Base-by-base conservation (phyloP, 2,797 vertebrate genomes). In the Urosaurus nigricauda region DNA sequence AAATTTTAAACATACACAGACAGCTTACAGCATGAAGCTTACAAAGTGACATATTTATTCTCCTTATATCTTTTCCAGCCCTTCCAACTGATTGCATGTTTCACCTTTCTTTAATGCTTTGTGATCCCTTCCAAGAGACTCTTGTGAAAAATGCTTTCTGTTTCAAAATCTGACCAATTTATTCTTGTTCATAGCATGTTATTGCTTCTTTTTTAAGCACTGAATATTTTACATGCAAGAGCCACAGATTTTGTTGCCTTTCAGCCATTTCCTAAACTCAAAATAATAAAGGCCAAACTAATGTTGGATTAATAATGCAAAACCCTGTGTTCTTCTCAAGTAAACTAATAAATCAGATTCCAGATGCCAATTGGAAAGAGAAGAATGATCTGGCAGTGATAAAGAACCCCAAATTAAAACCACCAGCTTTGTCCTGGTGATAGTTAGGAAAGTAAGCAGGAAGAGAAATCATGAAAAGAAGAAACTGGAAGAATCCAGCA, bases 91-190 rank as follows among this genome's bases (percentile, higher is more conserved):
- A 92, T 92, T 90, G 91, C 68, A 81, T 87, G 85, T 89, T 92
- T 92, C 93, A 92, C 73, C 87, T 92, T 94, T 91, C 71, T 85
- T 83, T 90, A 95, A 94, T 91, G 93, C 93, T 89, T 95, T 92
- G 86, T 89, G 90, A 93, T 86, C 85, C 87, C 87, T 92, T 85
- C 90, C 92, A 91, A 94, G 79, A 89, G 78, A 95, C 91, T 86
- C 88, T 83, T 86, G 85, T 13, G 60, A 88, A 70, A 60, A 68
- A 92, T 91, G 17, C 60, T 29, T 88, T 90, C 60, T 83, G 90
- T 80, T 84, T 90, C 79, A 74, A 93, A 89, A 92, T 58, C 85
- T 92, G 88, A 91, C 43, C 51, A 43, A 43, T 78, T 70, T 68
- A 65, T 82, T 91, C 71, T 77, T 85, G 82, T 68, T 91, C 80